A percentile compares a stretch with the other conserved stretches of the same genome.
Conservation (phyloP, 2,113 vertebrate species). For the Psittacara wagleri region DNA sequence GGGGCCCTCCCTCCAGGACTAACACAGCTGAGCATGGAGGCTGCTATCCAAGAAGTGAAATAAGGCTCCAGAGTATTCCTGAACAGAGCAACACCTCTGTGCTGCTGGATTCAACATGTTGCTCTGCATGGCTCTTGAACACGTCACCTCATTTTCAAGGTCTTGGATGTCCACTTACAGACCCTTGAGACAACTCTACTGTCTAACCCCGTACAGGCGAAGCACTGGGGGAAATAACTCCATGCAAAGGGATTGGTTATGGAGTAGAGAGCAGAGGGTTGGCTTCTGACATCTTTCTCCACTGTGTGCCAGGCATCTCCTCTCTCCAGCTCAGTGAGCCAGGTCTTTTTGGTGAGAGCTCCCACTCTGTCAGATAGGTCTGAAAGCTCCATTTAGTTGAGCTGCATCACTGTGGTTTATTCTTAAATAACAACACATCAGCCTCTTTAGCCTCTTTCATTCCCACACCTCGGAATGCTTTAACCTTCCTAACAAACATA, state of each 20-base stretch:
- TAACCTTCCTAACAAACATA: neutral
- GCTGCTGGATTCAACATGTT: neutral
- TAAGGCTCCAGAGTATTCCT: neutral
- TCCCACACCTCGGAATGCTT: neutral
- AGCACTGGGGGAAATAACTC: neutral
- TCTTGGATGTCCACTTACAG: neutral
- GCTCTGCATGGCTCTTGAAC: neutral
- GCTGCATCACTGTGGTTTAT: neutral
- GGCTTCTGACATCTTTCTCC: neutral
- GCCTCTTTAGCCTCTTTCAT: neutral
- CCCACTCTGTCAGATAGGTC: neutral
- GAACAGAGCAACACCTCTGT: neutral
- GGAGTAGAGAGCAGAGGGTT: neutral
- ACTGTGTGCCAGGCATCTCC: neutral
- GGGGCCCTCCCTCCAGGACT: neutral
- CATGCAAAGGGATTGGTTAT: neutral
- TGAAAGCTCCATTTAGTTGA: neutral
- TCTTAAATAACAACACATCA: neutral
- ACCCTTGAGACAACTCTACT: neutral
- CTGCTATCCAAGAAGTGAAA: neutral
- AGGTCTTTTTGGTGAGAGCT: neutral
- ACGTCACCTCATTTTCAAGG: neutral
- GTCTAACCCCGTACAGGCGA: neutral
- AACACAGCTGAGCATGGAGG: neutral
- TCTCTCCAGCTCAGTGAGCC: neutral